phyloP scores from a whole-genome alignment of 2,797 vertebrate genomes.

The Takifugu rubripes region DNA sequence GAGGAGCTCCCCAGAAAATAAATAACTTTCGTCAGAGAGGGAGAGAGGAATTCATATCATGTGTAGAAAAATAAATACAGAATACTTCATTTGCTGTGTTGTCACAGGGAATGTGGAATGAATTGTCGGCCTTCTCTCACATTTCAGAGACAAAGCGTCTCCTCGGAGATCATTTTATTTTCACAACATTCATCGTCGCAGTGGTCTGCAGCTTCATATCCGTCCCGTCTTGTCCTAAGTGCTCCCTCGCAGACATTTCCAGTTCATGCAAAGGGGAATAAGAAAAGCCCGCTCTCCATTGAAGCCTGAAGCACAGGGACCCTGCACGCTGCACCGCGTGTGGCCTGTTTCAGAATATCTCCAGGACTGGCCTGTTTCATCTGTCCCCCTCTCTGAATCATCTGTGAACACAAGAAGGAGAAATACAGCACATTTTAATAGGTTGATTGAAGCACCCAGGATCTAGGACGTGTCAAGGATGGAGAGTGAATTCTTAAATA shows the following conservation, averaged over 20 bases:
- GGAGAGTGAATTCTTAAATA: not conserved
- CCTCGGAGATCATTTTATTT: slow-evolving; percentile 51
- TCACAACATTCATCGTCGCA: slow-evolving; percentile 92
- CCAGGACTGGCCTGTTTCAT: slow-evolving; percentile 25
- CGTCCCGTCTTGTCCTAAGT: slow-evolving; percentile 79
- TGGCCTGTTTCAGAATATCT: slow-evolving; percentile 33
- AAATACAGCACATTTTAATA: not conserved
- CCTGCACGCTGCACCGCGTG: slow-evolving; percentile 27
- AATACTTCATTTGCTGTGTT: slow-evolving; percentile 57
- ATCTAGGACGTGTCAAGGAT: not conserved
- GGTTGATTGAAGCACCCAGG: not conserved
- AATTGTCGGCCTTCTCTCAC: slow-evolving; percentile 57
- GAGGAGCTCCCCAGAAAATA: slow-evolving; percentile 87
- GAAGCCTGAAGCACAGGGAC: slow-evolving; percentile 42
- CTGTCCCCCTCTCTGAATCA: slow-evolving; percentile 30
- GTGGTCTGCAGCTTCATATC: slow-evolving; percentile 79
- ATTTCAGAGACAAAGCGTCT: slow-evolving; percentile 53
- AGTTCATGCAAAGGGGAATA: slow-evolving; percentile 55
- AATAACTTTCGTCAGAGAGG: slow-evolving; percentile 85
- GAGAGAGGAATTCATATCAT: slow-evolving; percentile 57
- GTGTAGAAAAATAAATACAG: slow-evolving; percentile 83
- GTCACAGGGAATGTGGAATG: slow-evolving; percentile 61
- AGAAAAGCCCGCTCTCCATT: slow-evolving; percentile 51
- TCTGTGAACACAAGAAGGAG: slow-evolving; percentile 40
- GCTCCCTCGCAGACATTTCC: slow-evolving; percentile 75